A percentile compares a stretch with the other conserved stretches of the same genome.
Conservation (phyloP, 2,113 vertebrate genomes). For the Crotophaga sulcirostris region DNA sequence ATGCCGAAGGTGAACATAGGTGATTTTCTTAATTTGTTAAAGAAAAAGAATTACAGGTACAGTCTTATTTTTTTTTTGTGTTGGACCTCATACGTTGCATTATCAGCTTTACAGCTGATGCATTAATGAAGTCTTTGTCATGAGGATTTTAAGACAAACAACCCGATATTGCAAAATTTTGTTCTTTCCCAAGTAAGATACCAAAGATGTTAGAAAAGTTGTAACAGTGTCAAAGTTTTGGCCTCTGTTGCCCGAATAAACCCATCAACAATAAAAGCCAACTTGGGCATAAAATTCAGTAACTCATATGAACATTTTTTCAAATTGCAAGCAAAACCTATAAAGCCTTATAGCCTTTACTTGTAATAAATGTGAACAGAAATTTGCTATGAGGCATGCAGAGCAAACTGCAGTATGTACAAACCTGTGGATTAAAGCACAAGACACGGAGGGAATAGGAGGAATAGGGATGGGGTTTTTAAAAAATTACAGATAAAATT, state of each 20-base stretch:
- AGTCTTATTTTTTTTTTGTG: no score
- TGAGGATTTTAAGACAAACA: neutral
- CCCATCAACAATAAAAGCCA: neutral
- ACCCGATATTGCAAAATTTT: neutral
- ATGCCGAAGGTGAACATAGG: no score
- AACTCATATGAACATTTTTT: neutral
- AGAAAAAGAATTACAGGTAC: no score
- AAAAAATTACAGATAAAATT: neutral
- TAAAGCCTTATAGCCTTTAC: neutral
- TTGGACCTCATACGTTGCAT: neutral
- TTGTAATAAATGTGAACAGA: neutral
- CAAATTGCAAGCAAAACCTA: neutral
- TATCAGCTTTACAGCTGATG: neutral
- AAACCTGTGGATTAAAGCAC: neutral
- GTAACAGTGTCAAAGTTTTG: neutral
- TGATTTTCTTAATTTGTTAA: no score
- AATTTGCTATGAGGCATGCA: neutral
- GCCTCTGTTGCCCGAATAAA: neutral
- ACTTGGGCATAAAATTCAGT: neutral
- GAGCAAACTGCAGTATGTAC: neutral
- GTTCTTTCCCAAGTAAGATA: neutral
- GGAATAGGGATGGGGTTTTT: neutral
- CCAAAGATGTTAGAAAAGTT: neutral
- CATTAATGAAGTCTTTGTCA: neutral
- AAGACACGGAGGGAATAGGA: neutral